phyloP scores from a whole-genome alignment of 2,797 vertebrate genomes.

The Borostomias antarcticus region DNA sequence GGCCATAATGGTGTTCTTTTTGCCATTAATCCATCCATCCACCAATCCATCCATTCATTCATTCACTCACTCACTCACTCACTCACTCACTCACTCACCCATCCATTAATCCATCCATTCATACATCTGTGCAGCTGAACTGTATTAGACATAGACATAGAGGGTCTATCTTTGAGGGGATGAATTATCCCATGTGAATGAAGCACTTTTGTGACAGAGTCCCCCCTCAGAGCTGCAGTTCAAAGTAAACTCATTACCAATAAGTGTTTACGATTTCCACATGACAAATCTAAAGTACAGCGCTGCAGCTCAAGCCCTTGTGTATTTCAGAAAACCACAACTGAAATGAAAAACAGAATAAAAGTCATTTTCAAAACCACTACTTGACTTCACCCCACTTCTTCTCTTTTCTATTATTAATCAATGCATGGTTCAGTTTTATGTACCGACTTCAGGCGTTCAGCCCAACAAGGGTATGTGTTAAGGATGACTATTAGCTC shows the following conservation, averaged over 20 bases:
- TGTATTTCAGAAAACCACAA: constrained; percentile 16
- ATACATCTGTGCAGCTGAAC: constrained; percentile 27
- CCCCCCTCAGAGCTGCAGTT: constrained; percentile 18
- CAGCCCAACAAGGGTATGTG: background rate
- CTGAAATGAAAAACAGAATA: constrained; percentile 15
- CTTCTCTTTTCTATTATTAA: constrained; percentile 39
- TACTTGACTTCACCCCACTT: constrained; percentile 8
- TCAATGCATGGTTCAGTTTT: constrained; percentile 26
- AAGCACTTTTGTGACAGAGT: constrained; percentile 6
- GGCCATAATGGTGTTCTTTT: background rate
- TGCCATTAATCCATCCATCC: background rate
- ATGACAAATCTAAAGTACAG: constrained; percentile 17
- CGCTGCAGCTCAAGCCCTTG: constrained; percentile 15
- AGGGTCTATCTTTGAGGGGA: constrained; percentile 29
- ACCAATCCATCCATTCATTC: background rate
- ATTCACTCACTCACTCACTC: background rate
- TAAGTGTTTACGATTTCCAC: constrained; percentile 32
- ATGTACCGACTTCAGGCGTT: constrained; percentile 20
- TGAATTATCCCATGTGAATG: constrained; percentile 26
- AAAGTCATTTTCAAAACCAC: constrained; percentile 27
- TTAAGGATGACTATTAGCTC: constrained; percentile 16
- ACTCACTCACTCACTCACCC: background rate
- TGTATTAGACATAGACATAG: no score
- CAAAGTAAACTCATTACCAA: constrained; percentile 9
- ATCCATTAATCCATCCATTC: constrained; percentile 12